Evolutionary conservation across 2,797 vertebrate genomes (phyloP).

Genomic region (Etheostoma nigrum): DNA sequence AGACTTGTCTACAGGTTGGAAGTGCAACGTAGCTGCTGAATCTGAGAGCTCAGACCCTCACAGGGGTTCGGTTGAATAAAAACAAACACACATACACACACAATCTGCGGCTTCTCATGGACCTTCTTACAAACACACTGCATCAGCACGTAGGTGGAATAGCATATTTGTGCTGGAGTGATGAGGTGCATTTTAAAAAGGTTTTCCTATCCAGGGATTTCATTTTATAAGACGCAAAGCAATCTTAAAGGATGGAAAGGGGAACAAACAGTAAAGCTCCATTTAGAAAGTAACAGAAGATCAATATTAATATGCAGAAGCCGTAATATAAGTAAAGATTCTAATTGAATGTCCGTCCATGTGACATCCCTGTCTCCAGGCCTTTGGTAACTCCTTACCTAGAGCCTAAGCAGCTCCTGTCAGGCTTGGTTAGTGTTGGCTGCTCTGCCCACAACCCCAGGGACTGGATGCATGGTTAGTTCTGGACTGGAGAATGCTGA

Average conservation of each 20-base stretch:
- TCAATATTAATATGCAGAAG: slow-evolving; percentile 24
- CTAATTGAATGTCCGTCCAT: slow-evolving; percentile 48
- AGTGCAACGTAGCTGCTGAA: slow-evolving; percentile 63
- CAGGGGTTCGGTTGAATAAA: slow-evolving; percentile 41
- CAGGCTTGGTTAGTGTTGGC: slow-evolving; percentile 76
- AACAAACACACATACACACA: slow-evolving; percentile 35
- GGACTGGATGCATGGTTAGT: slow-evolving; percentile 72
- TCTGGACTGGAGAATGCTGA: slow-evolving; percentile 66
- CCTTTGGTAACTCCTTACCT: slow-evolving; percentile 70
- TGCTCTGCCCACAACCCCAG: slow-evolving; percentile 71
- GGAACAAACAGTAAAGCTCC: not conserved
- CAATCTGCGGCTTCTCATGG: slow-evolving; percentile 36
- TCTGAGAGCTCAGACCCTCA: slow-evolving; percentile 54
- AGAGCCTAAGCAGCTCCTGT: slow-evolving; percentile 73
- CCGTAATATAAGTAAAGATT: slow-evolving; percentile 24
- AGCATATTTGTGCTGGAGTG: slow-evolving; percentile 21
- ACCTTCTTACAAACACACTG: slow-evolving; percentile 33
- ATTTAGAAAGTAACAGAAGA: slow-evolving; percentile 16
- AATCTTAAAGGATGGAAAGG: slow-evolving; percentile 12
- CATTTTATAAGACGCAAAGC: slow-evolving; percentile 17
- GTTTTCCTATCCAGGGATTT: slow-evolving; percentile 28
- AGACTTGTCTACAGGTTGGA: slow-evolving; percentile 67
- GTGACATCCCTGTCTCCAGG: slow-evolving; percentile 54
- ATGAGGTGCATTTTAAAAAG: slow-evolving; percentile 47
- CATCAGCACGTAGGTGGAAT: slow-evolving; percentile 50